Conservation (phyloP, 2,797 vertebrate genomes). For the Monodelphis domestica region DNA sequence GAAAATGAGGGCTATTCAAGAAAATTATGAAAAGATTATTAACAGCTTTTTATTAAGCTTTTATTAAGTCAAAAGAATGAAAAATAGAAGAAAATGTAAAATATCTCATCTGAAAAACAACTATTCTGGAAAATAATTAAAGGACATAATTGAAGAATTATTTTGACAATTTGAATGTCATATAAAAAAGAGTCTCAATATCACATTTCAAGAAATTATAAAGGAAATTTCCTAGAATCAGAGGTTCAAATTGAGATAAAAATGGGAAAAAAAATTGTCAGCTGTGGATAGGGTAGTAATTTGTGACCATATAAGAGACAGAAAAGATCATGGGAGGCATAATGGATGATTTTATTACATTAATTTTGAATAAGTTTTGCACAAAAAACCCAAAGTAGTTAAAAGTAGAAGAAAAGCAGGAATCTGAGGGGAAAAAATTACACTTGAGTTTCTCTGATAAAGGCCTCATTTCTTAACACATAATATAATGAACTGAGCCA, state of each 20-base stretch:
- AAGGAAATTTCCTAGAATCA: neutral
- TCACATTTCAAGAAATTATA: neutral
- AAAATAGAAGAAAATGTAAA: neutral
- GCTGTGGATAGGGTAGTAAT: neutral
- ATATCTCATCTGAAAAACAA: neutral
- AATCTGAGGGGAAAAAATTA: neutral
- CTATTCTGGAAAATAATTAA: neutral
- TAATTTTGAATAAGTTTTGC: neutral
- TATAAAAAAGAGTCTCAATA: neutral
- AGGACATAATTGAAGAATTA: neutral
- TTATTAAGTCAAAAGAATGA: neutral
- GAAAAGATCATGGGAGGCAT: neutral
- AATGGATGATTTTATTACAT: neutral
- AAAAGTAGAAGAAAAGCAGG: too few relatives aligned
- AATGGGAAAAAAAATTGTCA: neutral
- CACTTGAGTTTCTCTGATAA: neutral
- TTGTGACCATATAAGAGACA: neutral
- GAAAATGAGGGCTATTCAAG: neutral
- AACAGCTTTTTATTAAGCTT: too few relatives aligned
- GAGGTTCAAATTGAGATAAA: neutral
- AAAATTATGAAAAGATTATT: neutral
- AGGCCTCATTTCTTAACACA: neutral
- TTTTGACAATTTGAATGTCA: neutral
- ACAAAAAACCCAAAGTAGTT: neutral
- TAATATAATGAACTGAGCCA: neutral